Base-by-base conservation (phyloP, 2,797 vertebrate species). In the Megalops cyprinoides region DNA sequence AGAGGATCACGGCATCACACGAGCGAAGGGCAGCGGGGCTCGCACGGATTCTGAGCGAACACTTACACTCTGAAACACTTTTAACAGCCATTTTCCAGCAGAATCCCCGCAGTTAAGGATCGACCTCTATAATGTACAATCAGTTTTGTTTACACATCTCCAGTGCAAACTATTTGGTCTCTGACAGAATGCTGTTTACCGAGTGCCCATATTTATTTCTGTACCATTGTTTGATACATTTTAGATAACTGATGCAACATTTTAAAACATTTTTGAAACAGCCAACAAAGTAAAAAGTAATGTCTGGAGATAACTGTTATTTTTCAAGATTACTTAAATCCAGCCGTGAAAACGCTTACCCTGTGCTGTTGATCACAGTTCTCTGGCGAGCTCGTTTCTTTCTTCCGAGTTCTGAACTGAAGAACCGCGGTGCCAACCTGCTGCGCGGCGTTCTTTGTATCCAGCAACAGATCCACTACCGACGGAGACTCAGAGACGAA, bases 351-450 rank as follows among this genome's bases (percentile, higher is more conserved):
- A 42, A 23, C 18, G 1, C 67, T 71, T 71, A 71, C 67, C 74
- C 71, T 74, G 46, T 37, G 55, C 55, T 74, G 42, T 60, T 42
- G 69, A 80, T 42, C 10, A 55, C 42, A 48, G 69, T 44, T 60
- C 18, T 28, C 28, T 15, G 28, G 39, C 71, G 55, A 75, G 71
- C 37, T 60, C 51, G 31, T 74, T 76, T 67, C 37, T 44, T 65
- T 44, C 67, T 65, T 44, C n/a, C 74, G 74, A 76, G 31, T 81
- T 81, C 42, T 23, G 79, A 25, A 53, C 73, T 76, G 46, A 76
- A 31, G 62, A 44, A 76, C 44, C 65, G 44, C 14, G 53, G 46
- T 58, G 44, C 37, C 12, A 28, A 67, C 18, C 34, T 76, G 56
- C 42, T 53, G n/a, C 44, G 74, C 58, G 74, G 34, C 58, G 75